phyloP scores from a whole-genome alignment of 2,113 vertebrate genomes.

The Mormyrus iriodes region DNA sequence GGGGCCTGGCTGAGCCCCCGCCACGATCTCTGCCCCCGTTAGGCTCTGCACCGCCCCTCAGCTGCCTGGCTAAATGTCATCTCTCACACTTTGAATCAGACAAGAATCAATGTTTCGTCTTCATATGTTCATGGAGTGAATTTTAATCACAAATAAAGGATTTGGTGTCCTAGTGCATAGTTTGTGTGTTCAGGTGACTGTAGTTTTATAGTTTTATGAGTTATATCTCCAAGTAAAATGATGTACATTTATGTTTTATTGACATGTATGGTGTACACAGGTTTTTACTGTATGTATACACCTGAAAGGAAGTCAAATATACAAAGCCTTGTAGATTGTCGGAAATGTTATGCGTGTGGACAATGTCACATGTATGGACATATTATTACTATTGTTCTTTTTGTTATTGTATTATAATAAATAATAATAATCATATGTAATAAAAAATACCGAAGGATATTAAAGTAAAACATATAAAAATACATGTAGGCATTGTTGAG shows the following conservation, averaged over 20 bases:
- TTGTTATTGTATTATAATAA: too few relatives aligned
- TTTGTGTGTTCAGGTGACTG: neutral
- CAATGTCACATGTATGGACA: too few relatives aligned
- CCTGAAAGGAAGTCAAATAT: neutral
- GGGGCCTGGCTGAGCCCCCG: neutral
- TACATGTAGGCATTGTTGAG: too few relatives aligned
- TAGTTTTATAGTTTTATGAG: neutral
- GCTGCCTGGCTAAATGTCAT: neutral
- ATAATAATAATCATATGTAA: too few relatives aligned
- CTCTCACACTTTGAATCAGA: neutral
- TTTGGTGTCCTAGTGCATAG: neutral
- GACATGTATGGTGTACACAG: neutral
- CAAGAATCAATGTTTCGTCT: neutral
- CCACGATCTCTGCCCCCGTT: neutral
- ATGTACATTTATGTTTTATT: neutral
- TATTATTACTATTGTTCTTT: too few relatives aligned
- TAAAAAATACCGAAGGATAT: too few relatives aligned
- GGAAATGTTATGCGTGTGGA: neutral
- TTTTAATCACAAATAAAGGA: neutral
- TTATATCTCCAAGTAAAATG: neutral
- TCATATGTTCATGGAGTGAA: neutral
- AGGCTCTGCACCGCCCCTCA: neutral
- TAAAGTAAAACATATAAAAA: too few relatives aligned
- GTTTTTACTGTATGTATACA: neutral
- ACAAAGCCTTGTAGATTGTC: neutral